Evolutionary conservation across 2,888 invertebrate genomes (phyloP).

Genomic region (Drosophila meridionalis): DNA sequence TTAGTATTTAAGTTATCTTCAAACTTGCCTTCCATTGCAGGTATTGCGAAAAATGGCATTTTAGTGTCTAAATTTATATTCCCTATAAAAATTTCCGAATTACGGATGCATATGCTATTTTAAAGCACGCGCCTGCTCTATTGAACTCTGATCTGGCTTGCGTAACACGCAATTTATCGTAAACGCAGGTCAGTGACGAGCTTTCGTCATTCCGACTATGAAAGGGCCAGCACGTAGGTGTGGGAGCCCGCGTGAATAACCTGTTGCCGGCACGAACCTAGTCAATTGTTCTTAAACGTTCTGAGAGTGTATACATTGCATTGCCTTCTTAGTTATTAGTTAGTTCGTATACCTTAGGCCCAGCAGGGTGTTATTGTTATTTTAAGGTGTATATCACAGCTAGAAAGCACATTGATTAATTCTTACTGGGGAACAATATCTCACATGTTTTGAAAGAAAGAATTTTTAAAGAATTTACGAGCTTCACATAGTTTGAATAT

Average conservation of each 20-base stretch:
- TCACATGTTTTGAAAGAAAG: too few relatives aligned
- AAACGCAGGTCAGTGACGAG: not conserved
- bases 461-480: too few relatives aligned
- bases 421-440: not conserved
- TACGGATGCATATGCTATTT: conserved; percentile 44
- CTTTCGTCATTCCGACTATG: not conserved
- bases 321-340: not conserved
- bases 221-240: conserved; percentile 28
- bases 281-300: conserved; percentile 39
- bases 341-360: not conserved
- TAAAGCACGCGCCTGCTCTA: conserved; percentile 47
- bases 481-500: too few relatives aligned
- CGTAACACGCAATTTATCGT: conserved; percentile 44
- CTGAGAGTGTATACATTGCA: conserved; percentile 58
- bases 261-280: conserved; percentile 27
- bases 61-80: conserved; percentile 24
- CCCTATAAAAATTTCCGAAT: not conserved
- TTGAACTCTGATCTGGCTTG: conserved; percentile 8
- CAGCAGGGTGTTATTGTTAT: not conserved
- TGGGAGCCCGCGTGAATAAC: conserved; percentile 1
- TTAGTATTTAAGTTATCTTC: conserved; percentile 55
- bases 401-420: not conserved
- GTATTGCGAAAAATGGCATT: conserved; percentile 41
- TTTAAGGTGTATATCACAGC: not conserved
- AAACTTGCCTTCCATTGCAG: not conserved